Base-by-base conservation (phyloP, 2,888 invertebrate genomes). In the Cryptus armator region DNA sequence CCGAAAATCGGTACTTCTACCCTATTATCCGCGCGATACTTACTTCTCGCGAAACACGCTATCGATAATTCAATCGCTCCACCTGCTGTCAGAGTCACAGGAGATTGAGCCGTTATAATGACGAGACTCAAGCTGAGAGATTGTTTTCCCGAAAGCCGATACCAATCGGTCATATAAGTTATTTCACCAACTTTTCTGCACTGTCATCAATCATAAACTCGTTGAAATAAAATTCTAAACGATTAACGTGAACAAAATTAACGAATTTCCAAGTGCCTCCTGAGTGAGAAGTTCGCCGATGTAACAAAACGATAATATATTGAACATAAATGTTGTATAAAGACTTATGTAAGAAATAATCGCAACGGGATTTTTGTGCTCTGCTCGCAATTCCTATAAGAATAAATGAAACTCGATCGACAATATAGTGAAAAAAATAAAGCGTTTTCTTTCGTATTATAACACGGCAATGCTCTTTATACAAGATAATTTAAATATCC, bases 241-340 rank as follows among this genome's bases (percentile, higher is more conserved):
- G 37, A 9, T 5, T 37, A 37, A 37, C 6, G 37, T 9, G 37
- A 9, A 14, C n/a, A 6, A n/a, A 7, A 16, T 74, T 14, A 12
- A 46, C 48, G 1, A 29, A 59, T 12, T 24, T 2, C 59, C n/a
- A 9, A 48, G 62, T 29, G 91, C 91, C 87, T 91, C 82, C 67
- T 90, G 88, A 0, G 86, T 87, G 2, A 92, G 87, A 59, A 90
- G 83, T 83, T 92, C 91, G 0, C 91, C 92, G 29, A 91, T 90
- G 66, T 89, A 91, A 56, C 92, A 92, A 29, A 91, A 84, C 48
- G 91, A 88, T 66, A 91, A 92, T 67, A 92, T 90, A 68, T 92
- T 91, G 53, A 90, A 86, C 9, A 68, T 75, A 24, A 84, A 32
- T 48, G 24, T 51, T 24, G 51, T 51, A 32, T n/a, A 70, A 14